Evolutionary conservation across 2,888 invertebrate species (phyloP).

Genomic region (Argynnis bischoffii): DNA sequence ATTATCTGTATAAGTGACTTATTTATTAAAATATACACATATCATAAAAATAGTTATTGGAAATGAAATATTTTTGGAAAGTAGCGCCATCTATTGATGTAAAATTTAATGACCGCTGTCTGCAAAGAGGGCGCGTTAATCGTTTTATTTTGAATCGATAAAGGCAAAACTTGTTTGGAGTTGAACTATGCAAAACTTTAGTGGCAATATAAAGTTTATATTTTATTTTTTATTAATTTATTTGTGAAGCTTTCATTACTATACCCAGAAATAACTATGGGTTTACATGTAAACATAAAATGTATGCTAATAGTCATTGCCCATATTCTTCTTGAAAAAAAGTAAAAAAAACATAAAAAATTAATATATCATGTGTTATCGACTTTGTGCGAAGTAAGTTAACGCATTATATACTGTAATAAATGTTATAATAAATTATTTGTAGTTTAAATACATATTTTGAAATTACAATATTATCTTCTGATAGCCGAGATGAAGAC

Average conservation of each 20-base stretch:
- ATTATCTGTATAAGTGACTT: background rate
- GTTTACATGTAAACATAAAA: background rate
- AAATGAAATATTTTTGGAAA: background rate
- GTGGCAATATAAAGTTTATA: conserved; percentile 14
- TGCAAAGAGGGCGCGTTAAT: conserved; percentile 24
- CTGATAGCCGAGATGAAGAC: too few species aligned
- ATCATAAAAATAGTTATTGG: background rate
- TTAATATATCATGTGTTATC: too few species aligned
- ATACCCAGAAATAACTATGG: background rate
- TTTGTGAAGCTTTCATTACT: conserved; percentile 4
- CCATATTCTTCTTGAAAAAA: too few species aligned
- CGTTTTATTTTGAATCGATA: conserved; percentile 39
- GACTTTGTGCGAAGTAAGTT: too few species aligned
- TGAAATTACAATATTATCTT: too few species aligned
- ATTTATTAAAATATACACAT: background rate
- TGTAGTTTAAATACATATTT: too few species aligned
- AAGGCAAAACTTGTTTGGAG: conserved; percentile 28
- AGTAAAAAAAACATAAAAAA: too few species aligned
- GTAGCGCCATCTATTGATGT: conserved; percentile 21
- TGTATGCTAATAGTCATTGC: background rate
- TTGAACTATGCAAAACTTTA: conserved; percentile 22
- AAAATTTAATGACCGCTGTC: background rate
- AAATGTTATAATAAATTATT: too few species aligned
- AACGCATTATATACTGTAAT: too few species aligned
- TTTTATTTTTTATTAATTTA: conserved; percentile 18